Evolutionary conservation across 2,797 vertebrate genomes (phyloP).

Genomic region (Adrianichthys oophorus): DNA sequence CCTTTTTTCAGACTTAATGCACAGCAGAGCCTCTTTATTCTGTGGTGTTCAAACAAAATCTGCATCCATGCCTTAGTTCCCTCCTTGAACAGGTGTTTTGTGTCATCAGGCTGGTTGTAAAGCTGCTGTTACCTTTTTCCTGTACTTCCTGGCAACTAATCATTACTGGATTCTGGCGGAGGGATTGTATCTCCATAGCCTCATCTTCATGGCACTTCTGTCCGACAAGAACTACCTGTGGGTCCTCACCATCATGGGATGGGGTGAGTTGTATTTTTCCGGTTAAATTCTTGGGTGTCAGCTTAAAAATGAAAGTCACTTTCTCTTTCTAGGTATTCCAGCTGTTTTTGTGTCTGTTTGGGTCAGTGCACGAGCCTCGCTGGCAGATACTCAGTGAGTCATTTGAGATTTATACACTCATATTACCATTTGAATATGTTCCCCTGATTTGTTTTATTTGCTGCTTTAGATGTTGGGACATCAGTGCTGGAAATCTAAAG

Average conservation of each 20-base stretch:
- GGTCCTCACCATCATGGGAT: constrained; percentile 89
- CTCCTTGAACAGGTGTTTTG: neutral
- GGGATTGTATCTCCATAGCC: constrained; percentile 90
- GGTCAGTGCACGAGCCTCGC: constrained; percentile 87
- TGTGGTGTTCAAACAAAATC: neutral
- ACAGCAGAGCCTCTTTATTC: too few species aligned
- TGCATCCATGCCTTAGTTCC: neutral
- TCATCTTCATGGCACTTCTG: constrained; percentile 94
- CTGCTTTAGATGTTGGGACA: constrained; percentile 82
- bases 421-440: constrained; percentile 1
- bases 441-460: neutral
- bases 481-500: constrained; percentile 84
- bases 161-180: constrained; percentile 96
- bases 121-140: constrained; percentile 87
- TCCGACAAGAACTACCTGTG: constrained; percentile 90
- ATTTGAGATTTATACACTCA: neutral
- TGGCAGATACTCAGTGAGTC: constrained; percentile 92
- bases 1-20: too few species aligned
- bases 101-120: constrained; percentile 86
- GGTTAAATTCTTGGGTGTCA: neutral
- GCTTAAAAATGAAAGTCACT: neutral
- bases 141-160: constrained; percentile 93
- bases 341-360: constrained; percentile 90
- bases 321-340: constrained; percentile 79
- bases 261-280: constrained; percentile 77